Base-by-base conservation (phyloP, 2,113 vertebrate species). In the Sterna hirundo region DNA sequence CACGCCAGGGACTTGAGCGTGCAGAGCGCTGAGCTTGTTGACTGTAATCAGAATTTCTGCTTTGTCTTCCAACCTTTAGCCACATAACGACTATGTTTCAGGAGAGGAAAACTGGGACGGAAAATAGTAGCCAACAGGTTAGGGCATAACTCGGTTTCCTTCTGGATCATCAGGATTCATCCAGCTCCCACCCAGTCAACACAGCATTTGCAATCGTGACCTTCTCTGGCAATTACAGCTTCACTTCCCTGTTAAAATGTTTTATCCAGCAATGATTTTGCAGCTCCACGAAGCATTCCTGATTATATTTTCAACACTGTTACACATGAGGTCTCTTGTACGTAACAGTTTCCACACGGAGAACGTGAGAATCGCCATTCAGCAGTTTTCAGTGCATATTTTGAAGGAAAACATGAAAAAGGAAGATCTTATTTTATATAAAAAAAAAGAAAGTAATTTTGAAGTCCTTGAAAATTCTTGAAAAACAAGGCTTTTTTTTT, bases 281-380 rank as follows among this genome's bases (percentile, higher is more conserved):
- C 93, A 93, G 96, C 65, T 85, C 91, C 77, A 22, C 92, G 94
- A 98, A 97, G 91, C 91, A 94, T 40, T 62, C 80, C 78, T 97
- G 94, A 97, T 97, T 94, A 97, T 82, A 95, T 96, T 97, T 97
- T 88, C 92, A 97, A 95, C 69, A 94, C 27, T 69, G 60, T 83
- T 97, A 90, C 85, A 95, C 86, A 91, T 57, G 75, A 96, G 60
- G 76, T 94, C 72, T 86, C 91, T 78, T 64, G 54, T 69, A 93
- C 40, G 81, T 49, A 91, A 66, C 1, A 20, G 60, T 60, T 83
- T 76, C 70, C 55, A 84, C 7, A 36, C 9, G 29, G 44, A 86
- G 57, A 86, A 85, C 52, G 76, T 10, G 30, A 87, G 16, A 68
- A 77, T 55, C 1, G 0, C 44, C 34, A 6, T 27, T 96, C 81